Base-by-base conservation (phyloP, 2,888 invertebrate genomes). In the Antitype chi region DNA sequence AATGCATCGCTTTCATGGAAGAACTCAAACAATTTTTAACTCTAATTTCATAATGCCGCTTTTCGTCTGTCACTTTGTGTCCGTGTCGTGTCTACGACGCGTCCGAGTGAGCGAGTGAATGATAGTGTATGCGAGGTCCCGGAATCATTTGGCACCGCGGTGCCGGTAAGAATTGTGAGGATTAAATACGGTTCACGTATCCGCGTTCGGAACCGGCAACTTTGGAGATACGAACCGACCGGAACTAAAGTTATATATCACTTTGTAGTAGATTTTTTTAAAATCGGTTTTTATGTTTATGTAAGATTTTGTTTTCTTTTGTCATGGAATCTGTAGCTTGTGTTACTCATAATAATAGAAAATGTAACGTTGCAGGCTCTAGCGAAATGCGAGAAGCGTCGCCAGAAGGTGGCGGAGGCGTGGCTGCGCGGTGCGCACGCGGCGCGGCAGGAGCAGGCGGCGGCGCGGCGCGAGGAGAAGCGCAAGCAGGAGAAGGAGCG, bases 381-480 rank as follows among this genome's bases (percentile, higher is more conserved):
- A 94, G 93, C 94, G 60, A 99, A 99, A 94, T 98, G 99, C 68
- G 99, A 99, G 92, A 99, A 99, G 94, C 99, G 99, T 92, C 98
- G 99, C 7, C 97, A 98, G 93, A 98, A 98, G 87, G 99, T 99
- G 9, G 99, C 99, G 89, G 99, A 99, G 94, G 98, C 98, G 52
- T 99, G 99, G 97, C 95, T 99, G 90, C 99, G 99, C 92, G 99
- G 98, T 23, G 99, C 99, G 0, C 99, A 99, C 96, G 98, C 98
- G n/a, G 99, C 99, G 38, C 97, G 99, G 0, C 99, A 99, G 87
- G 99, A 99, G 96, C 99, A 99, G 47, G 99, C 99, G 1, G 99
- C 99, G 55, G 98, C 97, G 63, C 97, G 99, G 47, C 97, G 99
- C 15, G 99, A 99, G 94, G 99, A 99, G 93, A 99, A 99, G 89